phyloP scores from a whole-genome alignment of 2,113 vertebrate species.

The Xyliphius kryptos region DNA sequence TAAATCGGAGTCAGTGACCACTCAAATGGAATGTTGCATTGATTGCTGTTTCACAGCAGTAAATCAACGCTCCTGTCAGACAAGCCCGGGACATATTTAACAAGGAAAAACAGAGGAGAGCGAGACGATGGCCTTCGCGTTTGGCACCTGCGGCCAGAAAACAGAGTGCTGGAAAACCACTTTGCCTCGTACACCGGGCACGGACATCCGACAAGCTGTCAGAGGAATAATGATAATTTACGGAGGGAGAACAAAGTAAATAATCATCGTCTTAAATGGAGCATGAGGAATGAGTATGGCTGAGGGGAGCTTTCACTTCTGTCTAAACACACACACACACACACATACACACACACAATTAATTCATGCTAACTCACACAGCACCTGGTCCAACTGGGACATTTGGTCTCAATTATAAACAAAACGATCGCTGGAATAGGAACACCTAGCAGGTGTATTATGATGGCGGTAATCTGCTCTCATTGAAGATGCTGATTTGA shows the following conservation, averaged over 20 bases:
- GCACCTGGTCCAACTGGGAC: no score
- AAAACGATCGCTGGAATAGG: no score
- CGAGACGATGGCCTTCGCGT: conserved; percentile 6
- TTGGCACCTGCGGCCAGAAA: conserved; percentile 29
- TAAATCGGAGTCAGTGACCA: conserved; percentile 22
- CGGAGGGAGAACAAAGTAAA: conserved; percentile 49
- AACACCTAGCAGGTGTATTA: no score
- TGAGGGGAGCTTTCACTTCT: conserved; percentile 25
- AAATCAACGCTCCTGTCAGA: conserved; percentile 34
- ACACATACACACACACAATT: conserved; percentile 14
- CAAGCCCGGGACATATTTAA: conserved; percentile 24
- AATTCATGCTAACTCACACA: not conserved
- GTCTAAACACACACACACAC: conserved; percentile 26
- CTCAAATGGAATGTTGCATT: conserved; percentile 26
- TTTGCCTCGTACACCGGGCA: conserved; percentile 33
- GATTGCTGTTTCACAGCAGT: conserved; percentile 30
- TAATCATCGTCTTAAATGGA: conserved; percentile 54
- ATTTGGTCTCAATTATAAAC: no score
- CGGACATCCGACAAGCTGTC: conserved; percentile 43
- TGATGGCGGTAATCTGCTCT: no score
- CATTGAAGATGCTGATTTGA: no score
- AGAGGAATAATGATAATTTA: conserved; percentile 49
- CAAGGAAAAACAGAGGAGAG: no score
- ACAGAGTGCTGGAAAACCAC: conserved; percentile 43
- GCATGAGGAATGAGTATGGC: conserved; percentile 51